A percentile compares a stretch with the other conserved stretches of the same genome.
Evolutionary conservation across 2,888 invertebrate genomes (phyloP).

Genomic region (Amiota mariae): DNA sequence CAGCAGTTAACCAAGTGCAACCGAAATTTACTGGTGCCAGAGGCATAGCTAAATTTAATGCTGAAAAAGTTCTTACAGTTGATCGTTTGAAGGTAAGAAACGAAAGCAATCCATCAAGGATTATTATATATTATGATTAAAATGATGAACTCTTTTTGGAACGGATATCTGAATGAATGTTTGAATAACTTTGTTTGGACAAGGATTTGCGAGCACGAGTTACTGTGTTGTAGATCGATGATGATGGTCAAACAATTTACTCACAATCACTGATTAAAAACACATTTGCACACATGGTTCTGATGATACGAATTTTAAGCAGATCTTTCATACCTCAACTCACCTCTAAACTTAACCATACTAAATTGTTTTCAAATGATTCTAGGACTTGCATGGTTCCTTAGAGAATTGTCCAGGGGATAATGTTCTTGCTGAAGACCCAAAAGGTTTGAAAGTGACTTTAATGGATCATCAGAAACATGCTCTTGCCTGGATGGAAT

Average conservation of each 20-base stretch:
- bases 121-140: not conserved
- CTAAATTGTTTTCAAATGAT: not conserved
- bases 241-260: conserved; percentile 21
- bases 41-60: conserved; percentile 81
- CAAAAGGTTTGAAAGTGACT: conserved; percentile 78
- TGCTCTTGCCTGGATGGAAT: conserved; percentile 90
- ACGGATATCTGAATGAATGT: conserved; percentile 67
- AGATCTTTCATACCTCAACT: not conserved
- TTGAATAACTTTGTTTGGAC: conserved; percentile 34
- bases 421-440: conserved; percentile 76
- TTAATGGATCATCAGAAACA: conserved; percentile 90
- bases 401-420: conserved; percentile 81
- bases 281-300: conserved; percentile 38
- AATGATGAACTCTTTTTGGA: conserved; percentile 63
- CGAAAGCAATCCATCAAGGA: not conserved
- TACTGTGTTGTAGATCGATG: conserved; percentile 56
- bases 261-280: conserved; percentile 55
- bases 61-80: conserved; percentile 80
- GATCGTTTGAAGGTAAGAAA: conserved; percentile 78
- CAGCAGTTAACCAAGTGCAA: conserved; percentile 67
- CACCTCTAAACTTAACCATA: too few relatives aligned
- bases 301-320: conserved; percentile 39
- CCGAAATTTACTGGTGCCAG: conserved; percentile 68
- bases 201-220: conserved; percentile 56
- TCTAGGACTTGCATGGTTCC: conserved; percentile 79